Base-by-base conservation (phyloP, 2,113 vertebrate species). In the Eolophus roseicapilla region DNA sequence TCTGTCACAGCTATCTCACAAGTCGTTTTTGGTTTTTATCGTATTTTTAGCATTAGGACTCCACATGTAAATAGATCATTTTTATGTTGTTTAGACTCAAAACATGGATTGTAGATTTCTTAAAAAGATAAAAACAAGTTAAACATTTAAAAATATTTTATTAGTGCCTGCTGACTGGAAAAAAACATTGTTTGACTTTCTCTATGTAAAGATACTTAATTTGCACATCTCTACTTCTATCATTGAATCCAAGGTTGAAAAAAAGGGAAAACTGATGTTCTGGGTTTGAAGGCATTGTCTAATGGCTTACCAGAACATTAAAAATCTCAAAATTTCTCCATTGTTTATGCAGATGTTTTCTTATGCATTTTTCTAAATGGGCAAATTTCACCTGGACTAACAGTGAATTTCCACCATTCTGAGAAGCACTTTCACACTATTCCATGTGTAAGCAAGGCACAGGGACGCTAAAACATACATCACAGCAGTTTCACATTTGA, bases 1-100 rank as follows among this genome's bases (percentile, higher is more conserved):
- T 74, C 59, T 88, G 69, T 83, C 68, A 75, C 20, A 80, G 60
- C 35, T 88, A 35, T 93, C 55, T 73, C 85, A 82, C 52, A 77
- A 44, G 31, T 64, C 33, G 69, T 82, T 90, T 55, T 78, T 62
- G 29, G 55, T 86, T 59, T 78, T 73, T 39, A 68, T 9, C 20
- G 5, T 75, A 60, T 92, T 88, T 93, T 95, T 90, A 79, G 47
- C 46, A 47, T 80, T 71, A 83, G 62, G 24, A 44, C 39, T 62
- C 41, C 46, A 83, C 27, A 64, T 52, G 53, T 35, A 73, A 73
- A 71, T 16, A 64, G 35, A 68, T 88, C 86, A 39, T 82, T 94
- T 33, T 71, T 19, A 35, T 60, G 55, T 64, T 93, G 47, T 77
- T 96, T 93, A 90, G 55, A 64, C 29, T 91, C 46, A 93, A 96